A percentile compares a stretch with the other conserved stretches of the same genome.
Evolutionary conservation across 2,797 vertebrate genomes (phyloP).

Genomic region (Malacoctenus gilli): DNA sequence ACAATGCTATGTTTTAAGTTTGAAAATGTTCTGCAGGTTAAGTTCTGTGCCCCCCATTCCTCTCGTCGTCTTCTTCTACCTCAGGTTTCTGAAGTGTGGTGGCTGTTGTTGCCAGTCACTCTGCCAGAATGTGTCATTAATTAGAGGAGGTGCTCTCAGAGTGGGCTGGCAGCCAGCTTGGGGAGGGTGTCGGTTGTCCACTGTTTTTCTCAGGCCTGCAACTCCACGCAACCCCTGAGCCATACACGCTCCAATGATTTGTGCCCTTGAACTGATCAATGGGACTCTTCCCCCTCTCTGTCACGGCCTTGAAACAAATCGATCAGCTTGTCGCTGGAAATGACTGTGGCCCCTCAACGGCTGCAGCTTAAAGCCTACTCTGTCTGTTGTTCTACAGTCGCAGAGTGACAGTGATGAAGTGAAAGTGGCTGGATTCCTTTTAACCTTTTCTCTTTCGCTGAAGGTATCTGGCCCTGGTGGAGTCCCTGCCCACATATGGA

Average conservation of each 20-base stretch:
- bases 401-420: slow-evolving; percentile 62
- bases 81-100: slow-evolving; percentile 22
- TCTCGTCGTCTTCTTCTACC: slow-evolving; percentile 14
- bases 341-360: slow-evolving; percentile 53
- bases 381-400: slow-evolving; percentile 37
- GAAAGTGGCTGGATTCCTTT: slow-evolving; percentile 35
- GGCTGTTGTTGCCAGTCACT: slow-evolving; percentile 42
- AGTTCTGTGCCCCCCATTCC: not conserved
- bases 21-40: not conserved
- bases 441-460: slow-evolving; percentile 56
- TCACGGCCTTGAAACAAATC: slow-evolving; percentile 65
- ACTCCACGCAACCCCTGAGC: slow-evolving; percentile 43
- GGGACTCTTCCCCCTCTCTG: slow-evolving; percentile 43
- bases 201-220: slow-evolving; percentile 38
- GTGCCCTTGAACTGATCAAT: slow-evolving; percentile 75
- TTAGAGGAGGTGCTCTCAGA: slow-evolving; percentile 57
- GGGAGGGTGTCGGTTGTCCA: slow-evolving; percentile 34
- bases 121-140: slow-evolving; percentile 64
- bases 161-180: slow-evolving; percentile 35
- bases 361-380: slow-evolving; percentile 56
- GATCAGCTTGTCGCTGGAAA: slow-evolving; percentile 58
- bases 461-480: slow-evolving; percentile 95
- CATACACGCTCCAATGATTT: slow-evolving; percentile 59
- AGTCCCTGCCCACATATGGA: slow-evolving; percentile 95
- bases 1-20: not conserved